These are phyloP conservation scores for Dipodomys spectabilis DNA, from an alignment of 2,113 vertebrate species.

Conservation along the genomic window DNA sequence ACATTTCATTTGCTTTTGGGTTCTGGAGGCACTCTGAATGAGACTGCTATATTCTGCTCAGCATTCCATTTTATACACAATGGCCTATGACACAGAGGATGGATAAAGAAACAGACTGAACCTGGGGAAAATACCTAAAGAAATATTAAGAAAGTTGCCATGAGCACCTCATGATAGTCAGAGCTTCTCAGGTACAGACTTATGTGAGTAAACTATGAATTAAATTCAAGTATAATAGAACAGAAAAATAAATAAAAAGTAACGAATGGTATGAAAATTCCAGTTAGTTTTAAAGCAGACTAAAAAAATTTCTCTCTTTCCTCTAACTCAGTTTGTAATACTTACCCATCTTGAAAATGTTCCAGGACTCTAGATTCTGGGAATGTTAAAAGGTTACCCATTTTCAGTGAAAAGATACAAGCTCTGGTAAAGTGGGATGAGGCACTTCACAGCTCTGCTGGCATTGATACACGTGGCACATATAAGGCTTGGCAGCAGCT, in stretches of 20 bases:
- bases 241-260: slow-evolving; percentile 7
- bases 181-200: not conserved
- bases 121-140: not conserved
- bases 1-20: not conserved
- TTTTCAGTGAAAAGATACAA: slow-evolving; percentile 95
- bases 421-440: slow-evolving; percentile 98
- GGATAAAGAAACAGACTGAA: not conserved
- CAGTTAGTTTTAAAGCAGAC: not conserved
- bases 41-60: not conserved
- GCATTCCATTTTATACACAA: not conserved
- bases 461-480: slow-evolving; percentile 98
- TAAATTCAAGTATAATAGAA: not conserved
- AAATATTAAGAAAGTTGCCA: not conserved
- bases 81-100: rapidly evolving
- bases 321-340: not conserved
- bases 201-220: not conserved
- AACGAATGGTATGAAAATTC: not conserved
- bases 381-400: not conserved
- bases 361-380: not conserved
- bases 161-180: rapidly evolving
- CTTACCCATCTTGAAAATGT: slow-evolving; percentile 76
- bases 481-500: slow-evolving; percentile 95
- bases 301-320: not conserved
- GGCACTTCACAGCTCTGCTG: slow-evolving; percentile 98
- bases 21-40: not conserved